Evolutionary conservation across 2,888 invertebrate species (phyloP), one percentile per base, ranked within the genome.

Genomic region (Pseudococcus jackbeardsleyi): DNA sequence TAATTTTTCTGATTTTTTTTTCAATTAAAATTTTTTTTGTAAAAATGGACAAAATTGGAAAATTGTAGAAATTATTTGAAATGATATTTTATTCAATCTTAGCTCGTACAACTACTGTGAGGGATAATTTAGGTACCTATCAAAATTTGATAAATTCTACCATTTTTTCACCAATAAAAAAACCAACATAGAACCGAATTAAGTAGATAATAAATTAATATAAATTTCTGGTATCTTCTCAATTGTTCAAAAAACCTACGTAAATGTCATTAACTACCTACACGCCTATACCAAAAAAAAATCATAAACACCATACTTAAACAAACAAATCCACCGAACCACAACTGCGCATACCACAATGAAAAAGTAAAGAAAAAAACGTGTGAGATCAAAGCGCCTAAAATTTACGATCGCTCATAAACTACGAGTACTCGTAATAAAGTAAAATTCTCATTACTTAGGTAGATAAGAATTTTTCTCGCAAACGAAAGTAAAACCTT

Each of bases 401-500:
- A 59, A 59, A 59, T 59, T 59, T 59, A 59, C 19, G 59, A 59
- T 59, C 19, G 59, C 59, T 59, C 59, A 19, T 59, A 59, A 59
- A 59, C 5, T 8, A 19, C 5, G 15, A 19, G n/a, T 59, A 19
- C 19, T 59, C 19, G 59, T 59, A 59, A 59, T 59, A 59, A 19
- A 50, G 15, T 50, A 50, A 50, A 50, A 50, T 50, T 33, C 26
- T 33, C 26, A 33, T 33, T 33, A 33, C 26, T 3, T 50, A 12
- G 9, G 46, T 46, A 46, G 15, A 50, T 50, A 50, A 5, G 50
- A 59, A 59, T 59, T 59, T 59, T 59, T 59, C 59, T 59, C 59
- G 59, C 59, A 59, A 59, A 59, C 59, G 59, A 59, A 59, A 59
- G 59, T 59, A 59, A 59, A 59, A 59, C 59, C 59, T 59, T 59